Evolutionary conservation across 2,888 invertebrate genomes (phyloP).

Genomic region (Lasioglossum morio): DNA sequence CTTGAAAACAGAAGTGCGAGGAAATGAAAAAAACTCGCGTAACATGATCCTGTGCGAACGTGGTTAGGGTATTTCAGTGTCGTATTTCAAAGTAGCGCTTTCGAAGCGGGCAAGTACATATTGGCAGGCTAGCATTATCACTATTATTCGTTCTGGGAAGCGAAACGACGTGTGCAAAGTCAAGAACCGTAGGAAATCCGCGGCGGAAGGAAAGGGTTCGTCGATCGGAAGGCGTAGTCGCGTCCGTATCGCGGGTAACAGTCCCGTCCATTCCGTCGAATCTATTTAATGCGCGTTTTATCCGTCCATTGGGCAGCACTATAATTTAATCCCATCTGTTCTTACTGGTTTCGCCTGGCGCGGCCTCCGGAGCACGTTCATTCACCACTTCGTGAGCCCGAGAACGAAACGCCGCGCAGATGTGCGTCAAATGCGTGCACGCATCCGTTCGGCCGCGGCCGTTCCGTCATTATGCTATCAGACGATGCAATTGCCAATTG

Average conservation of each 20-base stretch:
- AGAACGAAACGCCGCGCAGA: constrained; percentile 62
- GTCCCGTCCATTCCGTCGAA: constrained; percentile 54
- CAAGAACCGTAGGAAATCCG: not conserved
- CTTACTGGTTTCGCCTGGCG: constrained; percentile 8
- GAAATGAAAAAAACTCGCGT: not conserved
- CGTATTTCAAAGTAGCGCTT: not conserved
- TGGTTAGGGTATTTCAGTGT: not conserved
- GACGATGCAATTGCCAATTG: constrained; percentile 80
- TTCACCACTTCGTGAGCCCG: constrained; percentile 48
- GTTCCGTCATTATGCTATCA: constrained; percentile 78
- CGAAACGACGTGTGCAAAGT: not conserved
- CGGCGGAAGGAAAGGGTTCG: not conserved
- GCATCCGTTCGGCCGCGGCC: constrained; percentile 63
- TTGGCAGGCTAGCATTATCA: not conserved
- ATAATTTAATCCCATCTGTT: constrained; percentile 46
- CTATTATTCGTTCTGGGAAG: not conserved
- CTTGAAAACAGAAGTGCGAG: not conserved
- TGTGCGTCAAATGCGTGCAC: constrained; percentile 65
- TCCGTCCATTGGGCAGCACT: constrained; percentile 33
- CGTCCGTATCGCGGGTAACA: constrained; percentile 17
- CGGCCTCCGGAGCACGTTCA: constrained; percentile 22
- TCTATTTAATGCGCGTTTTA: constrained; percentile 49
- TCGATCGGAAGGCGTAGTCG: constrained; percentile 21
- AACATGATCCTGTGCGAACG: not conserved
- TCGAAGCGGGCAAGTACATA: not conserved